Conservation (phyloP, 2,888 invertebrate genomes). For the Amblyjoppa fuscipennis region DNA sequence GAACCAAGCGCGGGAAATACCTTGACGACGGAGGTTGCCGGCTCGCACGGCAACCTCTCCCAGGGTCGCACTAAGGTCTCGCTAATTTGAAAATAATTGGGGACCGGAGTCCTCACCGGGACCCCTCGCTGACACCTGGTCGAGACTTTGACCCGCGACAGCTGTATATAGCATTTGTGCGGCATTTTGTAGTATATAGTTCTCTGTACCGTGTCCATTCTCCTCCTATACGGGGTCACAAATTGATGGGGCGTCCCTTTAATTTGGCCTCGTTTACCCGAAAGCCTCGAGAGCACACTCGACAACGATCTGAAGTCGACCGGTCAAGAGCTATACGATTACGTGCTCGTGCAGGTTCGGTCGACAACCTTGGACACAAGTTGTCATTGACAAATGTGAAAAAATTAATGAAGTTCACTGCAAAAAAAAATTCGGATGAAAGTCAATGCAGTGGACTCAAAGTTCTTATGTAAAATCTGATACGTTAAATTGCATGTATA, state of each 20-base stretch:
- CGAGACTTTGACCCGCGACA: conserved; percentile 42
- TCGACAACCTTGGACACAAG: neutral
- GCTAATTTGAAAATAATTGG: conserved; percentile 65
- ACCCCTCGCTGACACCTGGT: conserved; percentile 58
- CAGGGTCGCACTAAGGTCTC: conserved; percentile 55
- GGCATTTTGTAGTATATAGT: neutral
- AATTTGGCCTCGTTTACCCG: conserved; percentile 61
- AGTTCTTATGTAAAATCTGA: too few relatives aligned
- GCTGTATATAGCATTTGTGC: conserved; percentile 1
- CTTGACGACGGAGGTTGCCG: conserved; percentile 64
- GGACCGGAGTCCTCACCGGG: conserved; percentile 14
- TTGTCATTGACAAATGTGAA: neutral
- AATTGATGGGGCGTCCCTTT: conserved; percentile 58
- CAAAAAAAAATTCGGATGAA: neutral
- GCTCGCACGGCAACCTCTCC: conserved; percentile 34
- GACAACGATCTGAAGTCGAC: conserved; percentile 50
- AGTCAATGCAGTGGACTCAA: too few relatives aligned
- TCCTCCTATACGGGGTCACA: conserved; percentile 14
- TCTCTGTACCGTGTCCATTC: neutral
- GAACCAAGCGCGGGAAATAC: conserved; percentile 39
- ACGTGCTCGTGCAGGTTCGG: neutral
- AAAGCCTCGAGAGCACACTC: conserved; percentile 52
- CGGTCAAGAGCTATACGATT: conserved; percentile 28
- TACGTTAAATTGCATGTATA: too few relatives aligned
- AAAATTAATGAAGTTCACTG: neutral